Evolutionary conservation across 2,888 invertebrate genomes (phyloP).

Genomic region (Strigamia transsilvanica): DNA sequence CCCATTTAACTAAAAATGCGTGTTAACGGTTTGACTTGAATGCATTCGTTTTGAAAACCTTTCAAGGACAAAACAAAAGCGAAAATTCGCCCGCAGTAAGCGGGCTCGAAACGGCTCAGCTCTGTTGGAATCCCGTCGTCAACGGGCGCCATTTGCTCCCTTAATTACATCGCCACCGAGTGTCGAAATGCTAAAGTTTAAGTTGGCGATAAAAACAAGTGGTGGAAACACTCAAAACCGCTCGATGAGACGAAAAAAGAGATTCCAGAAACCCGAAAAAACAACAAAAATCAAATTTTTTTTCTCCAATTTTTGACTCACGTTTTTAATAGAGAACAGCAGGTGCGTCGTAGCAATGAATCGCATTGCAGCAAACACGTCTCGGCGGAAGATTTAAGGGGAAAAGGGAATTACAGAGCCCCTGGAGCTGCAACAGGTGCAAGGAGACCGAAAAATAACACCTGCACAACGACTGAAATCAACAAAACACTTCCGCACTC

Average conservation of each 20-base stretch:
- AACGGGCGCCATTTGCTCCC: background rate
- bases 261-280: too few species aligned
- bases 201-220: background rate
- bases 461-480: constrained; percentile 1
- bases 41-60: background rate
- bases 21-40: background rate
- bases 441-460: background rate
- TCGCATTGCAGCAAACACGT: background rate
- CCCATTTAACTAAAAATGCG: background rate
- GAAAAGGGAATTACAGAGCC: constrained; percentile 6
- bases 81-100: background rate
- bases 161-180: constrained; percentile 31
- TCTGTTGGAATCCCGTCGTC: background rate
- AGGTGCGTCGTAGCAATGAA: background rate
- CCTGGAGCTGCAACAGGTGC: constrained; percentile 13
- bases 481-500: constrained; percentile 17
- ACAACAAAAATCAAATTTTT: too few species aligned
- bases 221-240: too few species aligned
- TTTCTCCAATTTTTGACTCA: background rate
- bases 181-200: background rate
- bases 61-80: constrained; percentile 28
- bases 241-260: too few species aligned
- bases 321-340: background rate
- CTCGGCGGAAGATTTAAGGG: background rate
- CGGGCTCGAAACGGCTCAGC: background rate